A percentile compares a stretch with the other conserved stretches of the same genome.
Evolutionary conservation across 2,888 invertebrate species (phyloP).

Genomic region (Agonum fuliginosum): DNA sequence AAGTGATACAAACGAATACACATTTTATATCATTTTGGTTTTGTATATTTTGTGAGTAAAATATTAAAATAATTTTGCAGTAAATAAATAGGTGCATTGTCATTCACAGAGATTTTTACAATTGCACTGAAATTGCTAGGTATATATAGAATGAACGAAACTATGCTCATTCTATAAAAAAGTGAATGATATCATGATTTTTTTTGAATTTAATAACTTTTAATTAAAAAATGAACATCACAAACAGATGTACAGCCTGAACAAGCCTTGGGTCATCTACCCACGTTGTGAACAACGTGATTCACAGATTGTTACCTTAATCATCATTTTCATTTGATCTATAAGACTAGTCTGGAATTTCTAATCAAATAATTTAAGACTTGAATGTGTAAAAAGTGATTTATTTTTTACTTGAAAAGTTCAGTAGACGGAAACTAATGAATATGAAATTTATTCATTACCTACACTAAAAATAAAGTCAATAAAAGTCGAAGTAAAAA

Average conservation of each 20-base stretch:
- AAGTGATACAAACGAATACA: background rate
- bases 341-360: background rate
- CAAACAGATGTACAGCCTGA: background rate
- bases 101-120: no score
- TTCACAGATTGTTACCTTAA: constrained; percentile 19
- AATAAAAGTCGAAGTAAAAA: no score
- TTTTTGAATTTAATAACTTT: constrained; percentile 26
- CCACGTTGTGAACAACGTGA: background rate
- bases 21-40: no score
- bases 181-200: background rate
- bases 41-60: no score
- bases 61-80: no score
- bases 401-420: background rate
- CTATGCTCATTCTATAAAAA: no score
- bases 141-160: no score
- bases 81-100: no score
- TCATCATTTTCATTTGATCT: background rate
- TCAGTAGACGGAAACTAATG: no score
- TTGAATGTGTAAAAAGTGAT: background rate
- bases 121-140: no score
- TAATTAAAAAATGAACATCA: constrained; percentile 19
- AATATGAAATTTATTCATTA: no score
- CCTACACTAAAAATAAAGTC: no score
- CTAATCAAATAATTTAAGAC: background rate
- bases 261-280: background rate